These are phyloP conservation scores for Coregonus sp. DNA, from an alignment of 2,797 vertebrate genomes.

Conservation along the genomic window DNA sequence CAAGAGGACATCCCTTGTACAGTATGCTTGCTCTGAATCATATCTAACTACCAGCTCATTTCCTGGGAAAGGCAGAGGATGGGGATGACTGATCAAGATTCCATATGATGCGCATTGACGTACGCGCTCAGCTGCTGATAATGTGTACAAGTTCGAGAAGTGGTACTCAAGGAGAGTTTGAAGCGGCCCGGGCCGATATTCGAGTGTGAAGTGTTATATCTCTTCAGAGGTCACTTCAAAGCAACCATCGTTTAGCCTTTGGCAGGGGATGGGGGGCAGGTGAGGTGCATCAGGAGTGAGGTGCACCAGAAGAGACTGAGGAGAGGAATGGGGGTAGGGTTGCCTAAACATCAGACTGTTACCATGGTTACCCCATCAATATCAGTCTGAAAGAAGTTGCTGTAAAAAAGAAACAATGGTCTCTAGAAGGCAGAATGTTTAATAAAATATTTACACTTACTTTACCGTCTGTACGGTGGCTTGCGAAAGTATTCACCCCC, in stretches of 20 bases:
- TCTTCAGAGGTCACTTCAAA: not conserved
- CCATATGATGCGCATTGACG: not conserved
- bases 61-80: not conserved
- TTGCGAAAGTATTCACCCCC: too few species aligned
- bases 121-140: not conserved
- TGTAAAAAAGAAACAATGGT: too few species aligned
- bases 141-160: not conserved
- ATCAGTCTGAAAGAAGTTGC: too few species aligned
- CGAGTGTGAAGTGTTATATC: not conserved
- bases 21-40: not conserved
- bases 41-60: not conserved
- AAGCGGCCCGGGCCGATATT: not conserved
- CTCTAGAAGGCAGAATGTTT: too few species aligned
- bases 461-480: too few species aligned
- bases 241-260: not conserved
- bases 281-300: not conserved
- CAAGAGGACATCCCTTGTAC: not conserved
- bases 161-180: not conserved
- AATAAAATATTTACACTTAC: too few species aligned
- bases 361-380: too few species aligned
- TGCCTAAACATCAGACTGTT: too few species aligned
- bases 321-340: not conserved
- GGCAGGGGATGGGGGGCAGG: not conserved
- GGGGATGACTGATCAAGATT: not conserved
- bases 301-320: not conserved